These are phyloP conservation scores for Aromia moschata DNA, from an alignment of 2,888 invertebrate species.

Conservation along the genomic window DNA sequence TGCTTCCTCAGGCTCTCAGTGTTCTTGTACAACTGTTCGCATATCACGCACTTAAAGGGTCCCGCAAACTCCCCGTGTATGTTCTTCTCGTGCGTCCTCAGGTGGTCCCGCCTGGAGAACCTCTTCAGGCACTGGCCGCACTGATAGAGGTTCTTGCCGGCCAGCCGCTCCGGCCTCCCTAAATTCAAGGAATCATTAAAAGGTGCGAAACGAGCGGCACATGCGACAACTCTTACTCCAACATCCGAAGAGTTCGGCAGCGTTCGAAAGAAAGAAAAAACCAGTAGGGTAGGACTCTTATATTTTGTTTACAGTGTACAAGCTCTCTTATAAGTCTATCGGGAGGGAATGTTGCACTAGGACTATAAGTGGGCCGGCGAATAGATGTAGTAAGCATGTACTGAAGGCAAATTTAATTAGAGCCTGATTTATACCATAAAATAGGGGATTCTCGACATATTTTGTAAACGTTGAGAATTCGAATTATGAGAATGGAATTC, in stretches of 20 bases:
- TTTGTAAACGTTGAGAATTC: too few species aligned
- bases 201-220: constrained; percentile 19
- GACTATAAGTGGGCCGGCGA: too few species aligned
- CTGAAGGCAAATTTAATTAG: too few species aligned
- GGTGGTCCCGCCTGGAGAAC: constrained; percentile 62
- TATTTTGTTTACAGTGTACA: constrained; percentile 27
- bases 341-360: too few species aligned
- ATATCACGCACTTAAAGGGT: constrained; percentile 62
- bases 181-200: constrained; percentile 52
- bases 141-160: constrained; percentile 54
- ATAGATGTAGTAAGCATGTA: too few species aligned
- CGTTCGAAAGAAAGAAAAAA: constrained; percentile 19
- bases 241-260: constrained; percentile 35
- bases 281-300: constrained; percentile 26
- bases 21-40: constrained; percentile 63
- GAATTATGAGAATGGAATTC: too few species aligned
- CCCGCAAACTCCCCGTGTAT: constrained; percentile 64
- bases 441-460: too few species aligned
- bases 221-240: constrained; percentile 48
- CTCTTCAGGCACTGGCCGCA: constrained; percentile 61
- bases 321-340: not conserved
- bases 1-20: constrained; percentile 63
- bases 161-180: constrained; percentile 54
- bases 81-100: constrained; percentile 63
- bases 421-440: too few species aligned